Evolutionary conservation across 2,888 invertebrate genomes (phyloP), one percentile per base, ranked within the genome.

Genomic region (Plebejus anna): DNA sequence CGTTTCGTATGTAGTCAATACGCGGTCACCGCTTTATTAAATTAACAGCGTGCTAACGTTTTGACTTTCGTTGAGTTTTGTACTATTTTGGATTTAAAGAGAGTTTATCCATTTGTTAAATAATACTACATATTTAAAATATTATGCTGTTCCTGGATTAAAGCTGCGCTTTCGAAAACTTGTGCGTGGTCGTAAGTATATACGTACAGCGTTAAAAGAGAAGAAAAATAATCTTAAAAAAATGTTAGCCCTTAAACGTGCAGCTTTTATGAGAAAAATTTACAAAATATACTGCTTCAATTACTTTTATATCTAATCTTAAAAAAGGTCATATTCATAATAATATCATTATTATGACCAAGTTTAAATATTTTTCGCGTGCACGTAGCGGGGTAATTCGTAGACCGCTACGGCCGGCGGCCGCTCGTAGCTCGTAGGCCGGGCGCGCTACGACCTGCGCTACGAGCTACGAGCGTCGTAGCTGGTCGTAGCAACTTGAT

Each of bases 1-100:
- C 57, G 73, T 78, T 75, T 77, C 75, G 72, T 47, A 13, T 72
- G 72, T 47, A 72, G 72, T 72, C 72, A 72, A 72, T 47, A 72
- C 42, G 38, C 71, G 72, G 22, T 47, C 42, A 72, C 42, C 47
- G 72, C 72, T 47, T 66, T 66, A 66, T 66, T 66, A 66, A 36
- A 66, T 66, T 66, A 36, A 66, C 66, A 66, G 66, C 5, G 66
- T 66, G 32, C 32, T 32, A 36, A 11, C 32, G 32, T 66, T 66
- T 66, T 66, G 32, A 66, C 66, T 66, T 36, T 66, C 66, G 32
- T 66, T 61, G 22, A 61, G 61, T 4, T 61, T 28, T 22, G 3
- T 61, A 61, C 61, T 28, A 61, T 61, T 61, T 61, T 22, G 6
- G 59, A 22, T 59, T 59, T 22, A 9, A 22, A 22, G 22, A 59